Evolutionary conservation across 1,140 invertebrate species (phyloP), one percentile per base, ranked within the genome.

Genomic region (Chelonus insularis): DNA sequence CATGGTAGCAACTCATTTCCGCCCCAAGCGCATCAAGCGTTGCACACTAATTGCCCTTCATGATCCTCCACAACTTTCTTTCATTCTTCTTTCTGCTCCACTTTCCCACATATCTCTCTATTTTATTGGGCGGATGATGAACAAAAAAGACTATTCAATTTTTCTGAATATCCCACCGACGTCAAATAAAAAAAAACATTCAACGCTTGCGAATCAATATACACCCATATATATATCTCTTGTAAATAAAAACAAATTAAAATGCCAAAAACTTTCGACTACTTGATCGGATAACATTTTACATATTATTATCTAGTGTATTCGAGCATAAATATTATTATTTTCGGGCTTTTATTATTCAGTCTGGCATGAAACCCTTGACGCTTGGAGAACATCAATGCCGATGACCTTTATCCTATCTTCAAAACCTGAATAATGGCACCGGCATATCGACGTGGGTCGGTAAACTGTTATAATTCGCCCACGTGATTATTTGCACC

Each of bases 401-500:
- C 59, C 63, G 66, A 68, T 63, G 64, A 73, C 69, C 69, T 66
- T 65, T 64, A 60, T 54, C 62, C 67, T 71, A 70, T 72, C 71
- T 60, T 64, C 48, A 43, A n/a, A 48, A 59, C 66, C 71, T 72
- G 70, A 72, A 62, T 72, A 72, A 72, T 71, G 64, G 69, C 60
- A 61, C 66, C 62, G 67, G 66, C 62, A 65, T 57, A 29, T 51
- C 16, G 50, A 67, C 67, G 74, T 74, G 65, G 72, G 72, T 59
- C 32, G 67, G 50, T 63, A 64, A 72, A 72, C 72, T 76, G 72
- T 69, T 73, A 71, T 70, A 75, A 70, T 76, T 75, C 68, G 65
- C 71, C 69, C 66, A 72, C 72, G 60, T 70, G 48, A 51, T 32
- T 23, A 23, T 45, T 23, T 29, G 11, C 21, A 36, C 25, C 29